These are phyloP conservation scores for Syrista parreyssii DNA, from an alignment of 2,888 invertebrate species.

Conservation along the genomic window DNA sequence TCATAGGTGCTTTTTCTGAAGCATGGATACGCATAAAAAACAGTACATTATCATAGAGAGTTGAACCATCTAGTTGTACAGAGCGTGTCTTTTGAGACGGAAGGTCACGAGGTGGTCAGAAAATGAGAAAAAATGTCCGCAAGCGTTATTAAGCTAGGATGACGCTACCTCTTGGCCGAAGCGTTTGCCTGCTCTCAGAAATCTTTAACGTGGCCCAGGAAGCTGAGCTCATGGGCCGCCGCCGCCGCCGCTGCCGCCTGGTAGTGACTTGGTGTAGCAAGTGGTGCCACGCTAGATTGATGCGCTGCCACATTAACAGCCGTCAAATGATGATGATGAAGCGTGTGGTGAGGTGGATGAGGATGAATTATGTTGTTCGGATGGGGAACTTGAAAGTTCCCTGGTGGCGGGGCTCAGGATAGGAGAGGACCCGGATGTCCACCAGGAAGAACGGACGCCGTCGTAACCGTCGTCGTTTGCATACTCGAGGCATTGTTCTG, in stretches of 20 bases:
- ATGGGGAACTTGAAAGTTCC: slow-evolving; percentile 66
- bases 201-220: slow-evolving; percentile 62
- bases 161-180: slow-evolving; percentile 56
- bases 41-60: too few species aligned
- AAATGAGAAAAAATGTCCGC: background rate
- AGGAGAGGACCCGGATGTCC: slow-evolving; percentile 62
- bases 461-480: slow-evolving; percentile 56
- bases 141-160: background rate
- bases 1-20: too few species aligned
- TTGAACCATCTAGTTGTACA: too few species aligned
- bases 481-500: slow-evolving; percentile 61
- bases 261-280: slow-evolving; percentile 58
- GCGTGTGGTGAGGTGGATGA: slow-evolving; percentile 52
- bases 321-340: slow-evolving; percentile 57
- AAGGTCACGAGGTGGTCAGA: too few species aligned
- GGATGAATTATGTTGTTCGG: slow-evolving; percentile 62
- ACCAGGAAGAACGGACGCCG: slow-evolving; percentile 59
- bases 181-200: slow-evolving; percentile 60
- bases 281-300: slow-evolving; percentile 52
- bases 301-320: slow-evolving; percentile 54
- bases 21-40: too few species aligned
- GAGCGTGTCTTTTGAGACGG: too few species aligned
- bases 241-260: slow-evolving; percentile 36
- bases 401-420: slow-evolving; percentile 67
- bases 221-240: slow-evolving; percentile 55